Conservation (phyloP, 2,797 vertebrate species). For the Amniataba percoides region DNA sequence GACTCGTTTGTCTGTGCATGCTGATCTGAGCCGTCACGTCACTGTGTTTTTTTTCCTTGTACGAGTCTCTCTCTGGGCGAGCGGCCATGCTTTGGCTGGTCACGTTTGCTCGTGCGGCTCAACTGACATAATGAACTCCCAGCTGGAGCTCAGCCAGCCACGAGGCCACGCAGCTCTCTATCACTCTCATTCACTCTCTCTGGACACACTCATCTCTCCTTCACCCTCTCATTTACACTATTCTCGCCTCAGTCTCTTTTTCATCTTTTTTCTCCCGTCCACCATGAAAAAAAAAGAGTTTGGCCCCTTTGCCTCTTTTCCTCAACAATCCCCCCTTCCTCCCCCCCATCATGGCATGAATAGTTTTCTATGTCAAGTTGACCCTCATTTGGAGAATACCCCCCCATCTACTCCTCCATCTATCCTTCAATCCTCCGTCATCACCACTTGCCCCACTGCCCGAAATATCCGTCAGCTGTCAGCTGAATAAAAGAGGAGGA, state of each 20-base stretch:
- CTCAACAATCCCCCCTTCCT: neutral
- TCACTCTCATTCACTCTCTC: conserved; percentile 46
- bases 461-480: conserved; percentile 73
- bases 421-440: conserved; percentile 45
- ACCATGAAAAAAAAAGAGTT: conserved; percentile 23
- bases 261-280: neutral
- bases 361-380: conserved; percentile 67
- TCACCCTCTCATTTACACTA: conserved; percentile 23
- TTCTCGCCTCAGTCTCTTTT: conserved; percentile 12
- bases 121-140: conserved; percentile 78
- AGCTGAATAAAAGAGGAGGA: conserved; percentile 25
- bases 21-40: neutral
- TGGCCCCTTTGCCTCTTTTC: conserved; percentile 7
- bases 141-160: conserved; percentile 69
- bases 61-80: conserved; percentile 36
- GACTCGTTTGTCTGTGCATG: neutral
- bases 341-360: conserved; percentile 56
- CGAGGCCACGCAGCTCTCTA: conserved; percentile 54
- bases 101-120: conserved; percentile 62
- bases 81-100: conserved; percentile 59
- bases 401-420: conserved; percentile 19
- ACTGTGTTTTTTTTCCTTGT: neutral
- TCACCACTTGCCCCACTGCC: conserved; percentile 66
- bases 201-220: conserved; percentile 10
- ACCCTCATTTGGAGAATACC: conserved; percentile 58